Evolutionary conservation across 2,797 vertebrate genomes (phyloP).

Genomic region (Graptemys geographica): DNA sequence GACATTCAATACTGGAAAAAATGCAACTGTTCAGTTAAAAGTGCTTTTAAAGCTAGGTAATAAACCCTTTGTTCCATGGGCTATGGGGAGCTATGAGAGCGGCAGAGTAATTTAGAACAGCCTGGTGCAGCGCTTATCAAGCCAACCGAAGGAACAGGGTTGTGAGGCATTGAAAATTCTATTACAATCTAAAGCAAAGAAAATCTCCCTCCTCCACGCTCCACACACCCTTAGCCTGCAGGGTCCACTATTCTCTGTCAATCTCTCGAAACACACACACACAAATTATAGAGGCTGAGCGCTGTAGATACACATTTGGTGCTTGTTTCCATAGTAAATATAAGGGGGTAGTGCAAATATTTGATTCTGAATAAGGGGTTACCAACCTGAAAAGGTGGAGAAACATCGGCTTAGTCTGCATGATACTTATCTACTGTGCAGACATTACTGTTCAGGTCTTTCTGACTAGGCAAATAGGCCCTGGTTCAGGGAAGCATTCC

Average conservation of each 20-base stretch:
- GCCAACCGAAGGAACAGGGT: not conserved
- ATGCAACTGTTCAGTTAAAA: not conserved
- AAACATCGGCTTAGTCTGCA: not conserved
- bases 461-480: not conserved
- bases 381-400: not conserved
- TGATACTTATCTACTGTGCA: not conserved
- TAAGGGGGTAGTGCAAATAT: not conserved
- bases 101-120: not conserved
- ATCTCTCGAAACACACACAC: not conserved
- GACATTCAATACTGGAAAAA: not conserved
- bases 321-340: not conserved
- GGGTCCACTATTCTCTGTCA: not conserved
- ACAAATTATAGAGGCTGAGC: not conserved
- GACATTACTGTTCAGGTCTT: not conserved
- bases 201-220: not conserved
- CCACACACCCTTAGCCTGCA: not conserved
- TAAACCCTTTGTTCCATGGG: not conserved
- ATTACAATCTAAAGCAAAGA: not conserved
- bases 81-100: not conserved
- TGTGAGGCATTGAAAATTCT: not conserved
- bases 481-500: not conserved
- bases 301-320: not conserved
- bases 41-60: not conserved
- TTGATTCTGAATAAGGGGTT: not conserved
- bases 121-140: not conserved